phyloP scores from a whole-genome alignment of 2,797 vertebrate genomes.

The Esox masquinongy region DNA sequence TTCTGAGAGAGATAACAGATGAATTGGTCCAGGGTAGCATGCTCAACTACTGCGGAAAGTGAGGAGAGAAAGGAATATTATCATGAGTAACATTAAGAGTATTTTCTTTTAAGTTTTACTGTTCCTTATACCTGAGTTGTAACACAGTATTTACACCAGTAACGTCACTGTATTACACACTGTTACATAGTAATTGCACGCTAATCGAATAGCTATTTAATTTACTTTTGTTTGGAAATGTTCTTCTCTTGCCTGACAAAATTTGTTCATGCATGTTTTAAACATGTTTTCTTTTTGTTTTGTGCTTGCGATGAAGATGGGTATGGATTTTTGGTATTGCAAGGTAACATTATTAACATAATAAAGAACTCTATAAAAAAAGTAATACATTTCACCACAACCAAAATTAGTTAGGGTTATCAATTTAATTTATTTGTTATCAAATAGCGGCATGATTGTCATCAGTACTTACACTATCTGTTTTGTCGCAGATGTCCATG shows the following conservation, averaged over 20 bases:
- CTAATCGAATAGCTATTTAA: background rate
- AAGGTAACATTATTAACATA: slow-evolving; percentile 71
- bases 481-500: background rate
- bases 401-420: background rate
- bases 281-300: slow-evolving; percentile 64
- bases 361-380: background rate
- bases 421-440: background rate
- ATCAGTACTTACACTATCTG: background rate
- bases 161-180: background rate
- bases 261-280: slow-evolving; percentile 18
- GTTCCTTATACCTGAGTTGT: background rate
- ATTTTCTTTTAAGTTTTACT: background rate
- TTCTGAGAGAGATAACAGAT: too few species aligned
- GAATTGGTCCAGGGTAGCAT: too few species aligned
- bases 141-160: background rate
- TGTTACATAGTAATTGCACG: background rate
- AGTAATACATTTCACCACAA: background rate
- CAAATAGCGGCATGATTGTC: background rate
- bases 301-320: slow-evolving; percentile 74
- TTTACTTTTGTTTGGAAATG: background rate
- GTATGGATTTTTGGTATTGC: slow-evolving; percentile 67
- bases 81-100: too few species aligned
- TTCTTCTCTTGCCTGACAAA: background rate
- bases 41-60: too few species aligned
- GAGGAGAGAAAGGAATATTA: too few species aligned